Base-by-base conservation (phyloP, 1,140 invertebrate genomes). In the Aphelinus certus region DNA sequence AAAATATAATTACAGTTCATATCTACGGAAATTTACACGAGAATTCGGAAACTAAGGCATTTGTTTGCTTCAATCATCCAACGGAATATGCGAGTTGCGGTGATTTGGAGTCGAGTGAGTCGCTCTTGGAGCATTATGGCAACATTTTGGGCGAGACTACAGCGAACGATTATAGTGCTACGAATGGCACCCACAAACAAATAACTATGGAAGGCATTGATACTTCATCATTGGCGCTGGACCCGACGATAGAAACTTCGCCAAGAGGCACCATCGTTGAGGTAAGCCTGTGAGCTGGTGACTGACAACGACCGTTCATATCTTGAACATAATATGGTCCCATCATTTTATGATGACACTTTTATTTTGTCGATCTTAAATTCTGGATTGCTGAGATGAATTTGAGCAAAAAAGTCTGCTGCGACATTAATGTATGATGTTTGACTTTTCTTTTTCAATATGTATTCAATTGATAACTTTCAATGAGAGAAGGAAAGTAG, bases 251-350 rank as follows among this genome's bases (percentile, higher is more conserved):
- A 53, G 51, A 84, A 26, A 77, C 71, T 81, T 83, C 83, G 63
- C 81, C 85, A 63, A 80, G 83, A 70, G 83, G 83, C 75, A 79
- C 85, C 53, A 86, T 86, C 56, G 80, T 83, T 63, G 83, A 86
- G 84, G 84, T 86, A 82, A 84, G 82, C 66, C 75, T 61, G 55
- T 56, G 64, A 47, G 69, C 57, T 60, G 3, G 3, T 7, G 9
- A 53, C 9, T 10, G 43, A 48, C 68, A 55, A 42, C 73, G 51
- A 57, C 58, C 67, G 55, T 69, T 42, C 66, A 58, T 55, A 71
- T 71, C 63, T 43, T 70, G 26, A 43, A 26, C 26, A 26, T 26
- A 26, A 26, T 26, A 26, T 26, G 26, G 26, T 26, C 26, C 26
- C 26, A 26, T 26, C 26, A 26, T 26, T 26, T 26, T 26, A 26